Evolutionary conservation across 2,888 invertebrate genomes (phyloP).

Genomic region (Acholoe squamosa): DNA sequence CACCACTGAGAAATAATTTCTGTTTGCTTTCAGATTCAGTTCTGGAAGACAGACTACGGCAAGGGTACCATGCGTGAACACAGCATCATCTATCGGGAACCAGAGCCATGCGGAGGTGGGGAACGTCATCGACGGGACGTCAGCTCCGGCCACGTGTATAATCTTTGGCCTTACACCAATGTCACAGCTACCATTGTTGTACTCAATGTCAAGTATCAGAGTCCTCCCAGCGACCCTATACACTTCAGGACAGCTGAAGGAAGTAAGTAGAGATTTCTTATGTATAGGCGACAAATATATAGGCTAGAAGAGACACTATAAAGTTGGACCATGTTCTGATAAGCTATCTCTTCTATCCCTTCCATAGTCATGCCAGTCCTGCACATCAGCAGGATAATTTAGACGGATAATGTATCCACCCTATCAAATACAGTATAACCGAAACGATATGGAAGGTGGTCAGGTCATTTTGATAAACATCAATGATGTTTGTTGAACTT

Average conservation of each 20-base stretch:
- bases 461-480: no score
- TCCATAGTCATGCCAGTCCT: neutral
- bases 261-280: conserved; percentile 66
- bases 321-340: neutral
- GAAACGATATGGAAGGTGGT: no score
- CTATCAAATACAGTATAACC: no score
- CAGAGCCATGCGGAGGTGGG: conserved; percentile 66
- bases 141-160: conserved; percentile 71
- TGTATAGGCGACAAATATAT: no score
- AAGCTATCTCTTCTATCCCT: neutral
- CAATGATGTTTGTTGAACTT: no score
- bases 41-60: conserved; percentile 70
- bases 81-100: conserved; percentile 71
- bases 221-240: conserved; percentile 69
- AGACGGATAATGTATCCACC: no score
- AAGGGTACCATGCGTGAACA: conserved; percentile 68
- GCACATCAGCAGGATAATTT: no score
- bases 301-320: no score
- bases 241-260: conserved; percentile 71
- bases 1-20: no score
- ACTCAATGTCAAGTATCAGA: conserved; percentile 71
- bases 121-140: conserved; percentile 65
- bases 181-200: conserved; percentile 71
- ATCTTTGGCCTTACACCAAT: conserved; percentile 73
- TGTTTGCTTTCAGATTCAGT: conserved; percentile 69